A percentile compares a stretch with the other conserved stretches of the same genome.
These are phyloP conservation scores for Cisticola juncidis DNA, from an alignment of 2,113 vertebrate genomes.

Conservation along the genomic window DNA sequence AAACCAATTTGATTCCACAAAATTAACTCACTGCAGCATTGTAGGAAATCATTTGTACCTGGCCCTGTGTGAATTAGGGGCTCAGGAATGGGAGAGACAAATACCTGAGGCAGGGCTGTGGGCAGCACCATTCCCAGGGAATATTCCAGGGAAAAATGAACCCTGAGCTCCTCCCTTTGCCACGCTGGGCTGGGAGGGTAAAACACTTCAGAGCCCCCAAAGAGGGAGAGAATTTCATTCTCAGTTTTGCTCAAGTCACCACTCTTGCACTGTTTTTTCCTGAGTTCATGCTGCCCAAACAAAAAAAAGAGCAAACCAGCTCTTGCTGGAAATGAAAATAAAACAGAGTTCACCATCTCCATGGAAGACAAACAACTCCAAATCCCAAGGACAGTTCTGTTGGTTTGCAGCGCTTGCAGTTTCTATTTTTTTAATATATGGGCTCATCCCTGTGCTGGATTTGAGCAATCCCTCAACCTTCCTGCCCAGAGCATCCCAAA, in stretches of 20 bases:
- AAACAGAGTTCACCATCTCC: background rate
- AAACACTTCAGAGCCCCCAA: background rate
- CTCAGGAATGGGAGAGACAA: background rate
- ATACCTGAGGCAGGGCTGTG: background rate
- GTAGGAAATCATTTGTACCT: background rate
- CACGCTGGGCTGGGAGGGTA: background rate
- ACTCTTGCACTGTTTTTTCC: background rate
- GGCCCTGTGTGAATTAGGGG: background rate
- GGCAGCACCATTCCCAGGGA: background rate
- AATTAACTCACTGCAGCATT: background rate
- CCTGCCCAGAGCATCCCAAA: background rate
- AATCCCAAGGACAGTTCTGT: background rate
- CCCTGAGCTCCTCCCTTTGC: background rate
- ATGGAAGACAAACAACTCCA: background rate
- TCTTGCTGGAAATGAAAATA: background rate
- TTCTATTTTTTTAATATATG: background rate
- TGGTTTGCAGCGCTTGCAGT: background rate
- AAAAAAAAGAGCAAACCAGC: background rate
- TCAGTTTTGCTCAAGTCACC: background rate
- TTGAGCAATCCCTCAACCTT: background rate
- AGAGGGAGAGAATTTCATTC: background rate
- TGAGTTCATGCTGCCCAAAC: rapidly evolving
- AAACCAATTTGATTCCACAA: background rate
- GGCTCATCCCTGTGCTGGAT: background rate
- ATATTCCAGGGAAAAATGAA: background rate